Evolutionary conservation across 2,113 vertebrate genomes (phyloP).

Genomic region (Antennarius striatus): DNA sequence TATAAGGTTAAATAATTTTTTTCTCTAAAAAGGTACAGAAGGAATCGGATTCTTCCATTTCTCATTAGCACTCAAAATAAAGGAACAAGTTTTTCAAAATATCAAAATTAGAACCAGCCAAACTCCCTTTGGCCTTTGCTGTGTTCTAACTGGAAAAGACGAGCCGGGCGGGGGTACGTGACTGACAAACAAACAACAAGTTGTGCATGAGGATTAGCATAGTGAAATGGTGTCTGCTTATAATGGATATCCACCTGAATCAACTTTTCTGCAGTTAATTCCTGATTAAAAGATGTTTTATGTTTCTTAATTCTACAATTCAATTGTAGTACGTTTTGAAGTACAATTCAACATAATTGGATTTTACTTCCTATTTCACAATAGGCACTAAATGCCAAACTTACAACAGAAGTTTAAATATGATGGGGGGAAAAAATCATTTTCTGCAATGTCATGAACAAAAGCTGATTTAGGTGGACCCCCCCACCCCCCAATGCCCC

Average conservation of each 20-base stretch:
- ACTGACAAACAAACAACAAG: conserved; percentile 6
- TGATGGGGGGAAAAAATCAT: background rate
- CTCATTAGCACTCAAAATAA: conserved; percentile 87
- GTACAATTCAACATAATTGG: background rate
- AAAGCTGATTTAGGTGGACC: conserved; percentile 29
- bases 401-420: background rate
- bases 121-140: conserved; percentile 28
- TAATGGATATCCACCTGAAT: conserved; percentile 28
- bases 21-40: conserved; percentile 87
- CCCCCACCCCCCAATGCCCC: background rate
- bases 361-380: background rate
- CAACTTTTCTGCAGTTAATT: conserved; percentile 23
- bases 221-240: conserved; percentile 56
- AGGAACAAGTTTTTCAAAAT: conserved; percentile 32
- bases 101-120: conserved; percentile 57
- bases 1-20: conserved; percentile 98
- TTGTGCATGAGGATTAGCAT: conserved; percentile 60
- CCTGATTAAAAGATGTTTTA: background rate
- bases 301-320: background rate
- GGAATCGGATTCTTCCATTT: conserved; percentile 84
- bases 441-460: conserved; percentile 19
- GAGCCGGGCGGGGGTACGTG: background rate
- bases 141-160: conserved; percentile 19
- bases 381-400: conserved; percentile 9
- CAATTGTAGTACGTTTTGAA: background rate